A percentile compares a stretch with the other conserved stretches of the same genome.
These are phyloP conservation scores for Cladorhizidae sp. DNA, from an alignment of 37 sponge, comb jelly and placozoan genomes.

Conservation along the genomic window DNA sequence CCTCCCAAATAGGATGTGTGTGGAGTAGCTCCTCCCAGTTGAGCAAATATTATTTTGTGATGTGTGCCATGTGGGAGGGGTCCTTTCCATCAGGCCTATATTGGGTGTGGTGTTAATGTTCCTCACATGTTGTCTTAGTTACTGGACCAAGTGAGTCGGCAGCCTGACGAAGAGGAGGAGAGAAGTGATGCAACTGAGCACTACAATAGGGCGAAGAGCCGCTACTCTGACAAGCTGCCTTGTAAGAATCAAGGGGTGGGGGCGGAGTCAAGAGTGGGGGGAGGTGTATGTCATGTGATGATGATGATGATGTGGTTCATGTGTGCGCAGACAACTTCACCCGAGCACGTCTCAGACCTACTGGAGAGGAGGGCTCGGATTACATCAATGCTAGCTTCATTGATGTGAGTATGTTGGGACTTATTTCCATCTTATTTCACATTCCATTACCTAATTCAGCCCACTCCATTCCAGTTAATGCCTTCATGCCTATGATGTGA, in stretches of 20 bases:
- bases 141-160: slow-evolving; percentile 64
- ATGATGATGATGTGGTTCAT: background rate
- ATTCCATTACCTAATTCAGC: background rate
- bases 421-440: background rate
- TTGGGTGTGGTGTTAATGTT: too few species aligned
- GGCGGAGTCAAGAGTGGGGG: slow-evolving; percentile 52
- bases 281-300: slow-evolving; percentile 25
- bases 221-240: slow-evolving; percentile 45
- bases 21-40: too few species aligned
- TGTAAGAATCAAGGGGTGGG: slow-evolving; percentile 13
- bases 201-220: slow-evolving; percentile 66
- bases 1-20: too few species aligned
- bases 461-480: too few species aligned
- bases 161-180: slow-evolving; percentile 40
- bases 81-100: too few species aligned
- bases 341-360: slow-evolving; percentile 51
- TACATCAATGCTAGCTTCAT: slow-evolving; percentile 80
- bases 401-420: slow-evolving; percentile 45
- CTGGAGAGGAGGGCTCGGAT: slow-evolving; percentile 58
- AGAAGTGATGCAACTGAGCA: slow-evolving; percentile 45
- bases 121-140: too few species aligned
- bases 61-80: too few species aligned
- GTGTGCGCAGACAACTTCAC: slow-evolving; percentile 28
- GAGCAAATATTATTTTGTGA: too few species aligned
- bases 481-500: too few species aligned